These are phyloP conservation scores for Tenthredo livida DNA, from an alignment of 2,888 invertebrate genomes.

Conservation along the genomic window DNA sequence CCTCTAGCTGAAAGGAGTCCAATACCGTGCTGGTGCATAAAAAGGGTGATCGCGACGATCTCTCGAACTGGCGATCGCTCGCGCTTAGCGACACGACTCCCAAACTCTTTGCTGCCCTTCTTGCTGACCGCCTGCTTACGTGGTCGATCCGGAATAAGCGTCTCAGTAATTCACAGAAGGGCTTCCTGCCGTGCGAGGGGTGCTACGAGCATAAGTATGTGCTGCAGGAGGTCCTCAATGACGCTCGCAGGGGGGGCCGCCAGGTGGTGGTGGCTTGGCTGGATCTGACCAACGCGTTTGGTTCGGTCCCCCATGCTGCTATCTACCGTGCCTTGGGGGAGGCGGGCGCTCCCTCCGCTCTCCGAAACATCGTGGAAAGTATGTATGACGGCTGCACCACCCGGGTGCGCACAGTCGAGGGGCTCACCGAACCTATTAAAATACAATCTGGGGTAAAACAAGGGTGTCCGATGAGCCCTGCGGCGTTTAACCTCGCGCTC, in stretches of 20 bases:
- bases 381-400: constrained; percentile 60
- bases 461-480: constrained; percentile 70
- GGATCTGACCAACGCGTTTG: constrained; percentile 74
- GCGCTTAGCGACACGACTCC: constrained; percentile 63
- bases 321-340: constrained; percentile 60
- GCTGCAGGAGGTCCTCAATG: constrained; percentile 66
- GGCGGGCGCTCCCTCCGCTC: constrained; percentile 49
- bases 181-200: constrained; percentile 71
- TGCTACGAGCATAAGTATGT: constrained; percentile 72
- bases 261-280: constrained; percentile 70
- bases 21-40: constrained; percentile 54
- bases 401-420: constrained; percentile 53
- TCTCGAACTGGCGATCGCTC: constrained; percentile 69
- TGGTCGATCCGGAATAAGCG: constrained; percentile 57
- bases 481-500: constrained; percentile 70
- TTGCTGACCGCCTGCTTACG: constrained; percentile 60
- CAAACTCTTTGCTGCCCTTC: constrained; percentile 62
- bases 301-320: constrained; percentile 69
- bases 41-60: constrained; percentile 58
- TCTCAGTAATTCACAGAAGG: constrained; percentile 69
- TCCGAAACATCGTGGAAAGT: constrained; percentile 56
- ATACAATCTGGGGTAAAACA: constrained; percentile 68
- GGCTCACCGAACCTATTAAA: constrained; percentile 57
- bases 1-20: constrained; percentile 56
- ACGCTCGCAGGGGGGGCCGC: constrained; percentile 56